Evolutionary conservation across 2,888 invertebrate genomes (phyloP).

Genomic region (Diaprepes abbreviatus): DNA sequence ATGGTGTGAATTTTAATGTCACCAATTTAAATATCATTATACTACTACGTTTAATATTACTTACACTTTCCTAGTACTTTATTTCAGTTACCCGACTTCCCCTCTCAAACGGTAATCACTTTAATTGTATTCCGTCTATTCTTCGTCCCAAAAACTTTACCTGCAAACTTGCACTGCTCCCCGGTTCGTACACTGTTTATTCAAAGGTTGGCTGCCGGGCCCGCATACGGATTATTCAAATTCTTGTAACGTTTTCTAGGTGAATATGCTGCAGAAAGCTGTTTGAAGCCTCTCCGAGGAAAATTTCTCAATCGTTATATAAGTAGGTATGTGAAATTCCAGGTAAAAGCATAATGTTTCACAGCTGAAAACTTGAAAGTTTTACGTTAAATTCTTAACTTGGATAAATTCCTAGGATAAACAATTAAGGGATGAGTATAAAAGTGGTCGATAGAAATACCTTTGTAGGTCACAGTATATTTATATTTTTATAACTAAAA

Average conservation of each 20-base stretch:
- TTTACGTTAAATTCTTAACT: background rate
- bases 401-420: background rate
- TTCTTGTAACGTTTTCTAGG: constrained; percentile 25
- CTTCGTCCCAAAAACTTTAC: constrained; percentile 16
- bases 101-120: too few species aligned
- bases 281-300: constrained; percentile 28
- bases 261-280: constrained; percentile 27
- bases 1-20: too few species aligned
- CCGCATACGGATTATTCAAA: constrained; percentile 31
- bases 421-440: too few species aligned
- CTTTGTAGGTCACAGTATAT: too few species aligned
- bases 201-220: constrained; percentile 23
- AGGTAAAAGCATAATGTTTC: constrained; percentile 16
- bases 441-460: too few species aligned
- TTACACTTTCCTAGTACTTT: too few species aligned
- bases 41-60: too few species aligned
- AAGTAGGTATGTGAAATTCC: constrained; percentile 25
- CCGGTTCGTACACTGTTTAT: constrained; percentile 28
- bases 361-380: background rate
- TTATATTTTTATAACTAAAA: too few species aligned
- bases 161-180: constrained; percentile 25
- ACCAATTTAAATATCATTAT: too few species aligned
- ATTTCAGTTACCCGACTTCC: too few species aligned
- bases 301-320: constrained; percentile 23
- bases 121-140: constrained; percentile 27